Evolutionary conservation across 2,888 invertebrate species (phyloP).

Genomic region (Tholera decimalis): DNA sequence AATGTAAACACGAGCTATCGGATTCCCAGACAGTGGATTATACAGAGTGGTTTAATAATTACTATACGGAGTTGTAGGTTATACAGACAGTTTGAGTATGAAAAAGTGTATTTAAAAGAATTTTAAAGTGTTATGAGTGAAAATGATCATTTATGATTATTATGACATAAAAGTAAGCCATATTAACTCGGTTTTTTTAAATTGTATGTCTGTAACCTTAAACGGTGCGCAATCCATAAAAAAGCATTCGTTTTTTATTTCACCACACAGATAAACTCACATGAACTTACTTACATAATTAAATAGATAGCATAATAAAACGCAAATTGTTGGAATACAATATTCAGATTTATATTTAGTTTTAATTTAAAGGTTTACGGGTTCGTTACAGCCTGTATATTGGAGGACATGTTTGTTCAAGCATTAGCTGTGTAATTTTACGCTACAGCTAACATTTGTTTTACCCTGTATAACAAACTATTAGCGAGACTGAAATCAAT

Average conservation of each 20-base stretch:
- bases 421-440: slow-evolving; percentile 47
- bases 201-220: not conserved
- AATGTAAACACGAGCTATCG: slow-evolving; percentile 40
- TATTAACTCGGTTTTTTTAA: no score
- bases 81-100: no score
- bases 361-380: slow-evolving; percentile 4
- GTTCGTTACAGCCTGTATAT: slow-evolving; percentile 32
- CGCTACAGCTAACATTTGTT: slow-evolving; percentile 29
- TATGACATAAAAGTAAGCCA: no score
- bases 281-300: no score
- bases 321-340: not conserved
- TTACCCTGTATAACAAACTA: slow-evolving; percentile 24
- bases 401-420: no score
- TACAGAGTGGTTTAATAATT: not conserved
- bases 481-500: slow-evolving; percentile 32
- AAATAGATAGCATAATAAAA: slow-evolving; percentile 15
- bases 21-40: slow-evolving; percentile 30
- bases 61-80: no score
- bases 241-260: not conserved
- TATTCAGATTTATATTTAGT: slow-evolving; percentile 1
- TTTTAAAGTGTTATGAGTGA: no score
- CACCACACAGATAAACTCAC: no score
- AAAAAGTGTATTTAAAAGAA: no score
- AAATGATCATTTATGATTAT: no score
- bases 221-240: not conserved